A percentile compares a stretch with the other conserved stretches of the same genome.
These are phyloP conservation scores for Vulpes vulpes DNA, from an alignment of 2,113 vertebrate species.

Conservation along the genomic window DNA sequence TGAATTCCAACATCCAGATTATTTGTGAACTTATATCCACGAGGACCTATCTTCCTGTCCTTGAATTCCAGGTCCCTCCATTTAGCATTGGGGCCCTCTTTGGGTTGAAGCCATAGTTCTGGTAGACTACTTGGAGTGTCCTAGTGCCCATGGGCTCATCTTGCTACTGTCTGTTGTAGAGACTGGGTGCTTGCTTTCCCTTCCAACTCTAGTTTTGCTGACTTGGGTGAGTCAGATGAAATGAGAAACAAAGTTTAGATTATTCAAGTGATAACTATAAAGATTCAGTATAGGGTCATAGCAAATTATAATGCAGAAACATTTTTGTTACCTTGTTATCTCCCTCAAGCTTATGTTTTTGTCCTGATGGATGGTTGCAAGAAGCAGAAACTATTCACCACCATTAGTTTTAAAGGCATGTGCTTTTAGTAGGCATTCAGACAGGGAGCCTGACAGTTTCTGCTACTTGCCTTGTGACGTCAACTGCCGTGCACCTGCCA, in stretches of 20 bases:
- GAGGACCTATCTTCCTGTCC: neutral
- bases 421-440: neutral
- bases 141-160: neutral
- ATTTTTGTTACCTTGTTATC: neutral
- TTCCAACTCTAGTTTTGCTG: neutral
- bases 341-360: neutral
- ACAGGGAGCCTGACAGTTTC: neutral
- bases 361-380: neutral
- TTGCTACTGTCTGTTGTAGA: neutral
- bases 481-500: neutral
- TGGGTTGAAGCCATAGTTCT: neutral
- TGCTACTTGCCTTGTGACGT: neutral
- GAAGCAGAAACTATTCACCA: neutral
- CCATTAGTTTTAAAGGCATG: neutral
- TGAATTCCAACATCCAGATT: neutral
- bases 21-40: neutral
- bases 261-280: neutral
- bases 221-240: neutral
- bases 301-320: neutral
- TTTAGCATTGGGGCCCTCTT: neutral
- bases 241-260: neutral
- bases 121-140: neutral
- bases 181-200: fast-evolving
- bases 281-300: neutral
- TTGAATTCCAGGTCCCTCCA: neutral